Base-by-base conservation (phyloP, 2,113 vertebrate species). In the Sander lucioperca region DNA sequence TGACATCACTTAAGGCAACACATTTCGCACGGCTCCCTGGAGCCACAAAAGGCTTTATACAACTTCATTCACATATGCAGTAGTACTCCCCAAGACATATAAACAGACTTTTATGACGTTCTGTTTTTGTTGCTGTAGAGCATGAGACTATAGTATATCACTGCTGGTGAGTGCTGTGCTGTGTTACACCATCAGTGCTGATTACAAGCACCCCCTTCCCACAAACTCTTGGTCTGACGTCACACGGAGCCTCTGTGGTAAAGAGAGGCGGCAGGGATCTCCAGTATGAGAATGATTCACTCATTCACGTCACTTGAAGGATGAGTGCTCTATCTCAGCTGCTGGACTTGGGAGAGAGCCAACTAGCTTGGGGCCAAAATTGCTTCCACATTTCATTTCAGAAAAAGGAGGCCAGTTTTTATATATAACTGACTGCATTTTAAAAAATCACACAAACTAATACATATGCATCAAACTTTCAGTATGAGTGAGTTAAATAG, bases 361-460 rank as follows among this genome's bases (percentile, higher is more conserved):
- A 91, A 61, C 51, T 36, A 74, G 77, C 74, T 77, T 39, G 15
- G 66, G 62, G 62, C 80, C 76, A 91, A 84, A 93, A 91, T 89
- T 88, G 77, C 78, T 93, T 91, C 89, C 91, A 93, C 87, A 90
- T 93, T 92, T 93, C 70, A 88, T 86, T 67, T 86, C 72, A 83
- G 45, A 87, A 74, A 70, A 85, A 74, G 4, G 13, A 74, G 48
- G 30, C 75, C 50, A 12, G 43, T 68, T 74, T 84, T 45, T n/a
- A 2, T 6, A 51, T 79, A 8, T 53, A 74, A 77, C 50, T 45
- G 39, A 54, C 21, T 70, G 16, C 47, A 51, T 56, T 56, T 39
- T 1, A 11, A 50, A 23, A 54, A 57, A 50, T 14, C 2, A 4
- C 43, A 21, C 33, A 70, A 62, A 65, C 19, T 19, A 75, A 66